phyloP scores from a whole-genome alignment of 2,888 invertebrate genomes.

The Biston stratarius region DNA sequence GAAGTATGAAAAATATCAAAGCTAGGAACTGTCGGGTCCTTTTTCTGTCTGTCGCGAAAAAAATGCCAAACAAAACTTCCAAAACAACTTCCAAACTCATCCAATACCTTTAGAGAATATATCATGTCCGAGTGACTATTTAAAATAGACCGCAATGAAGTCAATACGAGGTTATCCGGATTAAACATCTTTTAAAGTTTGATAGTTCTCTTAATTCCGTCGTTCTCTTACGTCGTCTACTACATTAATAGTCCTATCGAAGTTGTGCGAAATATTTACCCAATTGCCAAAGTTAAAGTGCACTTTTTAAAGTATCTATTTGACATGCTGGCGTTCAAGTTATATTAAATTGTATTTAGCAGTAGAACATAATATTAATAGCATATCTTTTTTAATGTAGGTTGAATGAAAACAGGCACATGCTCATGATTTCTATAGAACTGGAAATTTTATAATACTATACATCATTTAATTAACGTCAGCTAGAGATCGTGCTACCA shows the following conservation, averaged over 20 bases:
- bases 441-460: not conserved
- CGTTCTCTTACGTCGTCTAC: slow-evolving; percentile 27
- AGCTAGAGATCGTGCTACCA: too few relatives aligned
- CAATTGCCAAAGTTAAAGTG: slow-evolving; percentile 79
- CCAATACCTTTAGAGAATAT: too few relatives aligned
- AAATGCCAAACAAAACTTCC: too few relatives aligned
- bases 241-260: slow-evolving; percentile 36
- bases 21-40: too few relatives aligned
- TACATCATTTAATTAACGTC: too few relatives aligned
- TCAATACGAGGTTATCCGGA: too few relatives aligned
- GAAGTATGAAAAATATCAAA: not conserved
- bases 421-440: slow-evolving; percentile 63
- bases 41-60: too few relatives aligned
- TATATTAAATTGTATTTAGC: slow-evolving; percentile 51
- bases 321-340: slow-evolving; percentile 70
- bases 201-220: not conserved
- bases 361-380: slow-evolving; percentile 60
- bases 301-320: slow-evolving; percentile 65
- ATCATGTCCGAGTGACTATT: not conserved
- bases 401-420: slow-evolving; percentile 70
- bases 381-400: slow-evolving; percentile 73
- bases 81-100: too few relatives aligned
- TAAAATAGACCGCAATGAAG: too few relatives aligned
- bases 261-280: slow-evolving; percentile 60
- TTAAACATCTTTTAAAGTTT: too few relatives aligned